Evolutionary conservation across 1,140 invertebrate species (phyloP), one percentile per base, ranked within the genome.

Genomic region (Marisa cornuarietis): DNA sequence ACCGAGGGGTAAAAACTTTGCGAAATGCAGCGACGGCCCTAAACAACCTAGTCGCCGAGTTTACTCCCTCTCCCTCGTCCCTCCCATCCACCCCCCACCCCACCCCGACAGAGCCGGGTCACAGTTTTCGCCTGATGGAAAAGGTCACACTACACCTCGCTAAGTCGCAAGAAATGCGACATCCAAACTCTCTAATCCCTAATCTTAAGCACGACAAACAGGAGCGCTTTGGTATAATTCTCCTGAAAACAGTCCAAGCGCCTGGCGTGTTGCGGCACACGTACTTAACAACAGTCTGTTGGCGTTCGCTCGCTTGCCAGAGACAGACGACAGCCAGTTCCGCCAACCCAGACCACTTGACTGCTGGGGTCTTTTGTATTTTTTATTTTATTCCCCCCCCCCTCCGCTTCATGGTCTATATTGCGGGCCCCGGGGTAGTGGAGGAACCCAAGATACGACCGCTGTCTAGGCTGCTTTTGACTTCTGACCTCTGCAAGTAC

Each of bases 111-210:
- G n/a, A 77, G 65, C n/a, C 68, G 65, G 76, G 76, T 77, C 76
- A 68, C 24, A 77, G 76, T 68, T 77, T 54, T 65, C 54, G 76
- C 76, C 63, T 26, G 54, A 77, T 49, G 76, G 65, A 77, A 74
- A 77, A 69, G 76, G 76, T 68, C 76, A 77, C 76, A 26, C 76
- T 77, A 77, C 76, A 77, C 76, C 76, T 77, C 58, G 76, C 76
- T 77, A 77, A 77, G 76, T 77, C 76, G 76, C 52, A 58, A 65
- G 76, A 77, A 77, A 77, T 65, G 65, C 52, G 63, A 62, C 76
- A 54, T 63, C 63, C 76, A 77, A 77, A 77, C 76, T 62, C 63
- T 68, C 63, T 77, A 77, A 77, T 77, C 76, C 76, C 63, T 68
- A 77, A 77, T 52, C 76, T 66, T 65, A 77, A 77, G 42, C 63